Evolutionary conservation across 2,888 invertebrate species (phyloP).

Genomic region (Noctua janthina): DNA sequence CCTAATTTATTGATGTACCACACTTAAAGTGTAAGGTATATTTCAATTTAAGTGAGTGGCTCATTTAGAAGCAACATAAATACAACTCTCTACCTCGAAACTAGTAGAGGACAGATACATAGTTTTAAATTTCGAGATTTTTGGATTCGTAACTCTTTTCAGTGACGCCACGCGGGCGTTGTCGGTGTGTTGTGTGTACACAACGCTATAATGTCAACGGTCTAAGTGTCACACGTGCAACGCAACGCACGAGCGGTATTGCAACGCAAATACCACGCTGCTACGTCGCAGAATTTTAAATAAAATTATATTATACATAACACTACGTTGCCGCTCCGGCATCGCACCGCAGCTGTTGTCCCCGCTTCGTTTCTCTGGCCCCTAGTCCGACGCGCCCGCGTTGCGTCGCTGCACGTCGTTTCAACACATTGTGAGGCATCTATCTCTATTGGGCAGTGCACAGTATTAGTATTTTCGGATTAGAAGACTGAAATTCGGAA

Average conservation of each 20-base stretch:
- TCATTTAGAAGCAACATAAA: slow-evolving; percentile 20
- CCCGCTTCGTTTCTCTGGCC: neutral
- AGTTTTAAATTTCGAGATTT: slow-evolving; percentile 18
- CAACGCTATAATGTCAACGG: neutral
- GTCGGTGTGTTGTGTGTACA: neutral
- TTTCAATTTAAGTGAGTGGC: slow-evolving; percentile 17
- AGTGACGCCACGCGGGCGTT: neutral
- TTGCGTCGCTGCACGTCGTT: neutral
- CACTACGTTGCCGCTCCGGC: neutral
- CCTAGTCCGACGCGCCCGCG: neutral
- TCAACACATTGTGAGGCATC: neutral
- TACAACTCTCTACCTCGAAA: slow-evolving; percentile 44
- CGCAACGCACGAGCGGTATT: too few species aligned
- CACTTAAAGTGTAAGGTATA: slow-evolving; percentile 17
- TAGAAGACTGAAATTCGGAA: slow-evolving; percentile 41
- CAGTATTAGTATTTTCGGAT: slow-evolving; percentile 30
- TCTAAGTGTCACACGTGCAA: too few species aligned
- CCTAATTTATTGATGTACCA: slow-evolving; percentile 14
- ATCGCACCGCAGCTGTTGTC: too few species aligned
- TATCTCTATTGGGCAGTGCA: slow-evolving; percentile 6
- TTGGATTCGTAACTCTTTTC: neutral
- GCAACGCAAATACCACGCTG: too few species aligned
- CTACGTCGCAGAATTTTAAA: too few species aligned
- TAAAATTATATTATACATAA: neutral
- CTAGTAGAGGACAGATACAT: slow-evolving; percentile 37